Percentiles rank a stretch among this genome's conserved stretches.
These are phyloP conservation scores for Tricholauxania praeusta DNA, from an alignment of 2,888 invertebrate genomes.

Conservation along the genomic window DNA sequence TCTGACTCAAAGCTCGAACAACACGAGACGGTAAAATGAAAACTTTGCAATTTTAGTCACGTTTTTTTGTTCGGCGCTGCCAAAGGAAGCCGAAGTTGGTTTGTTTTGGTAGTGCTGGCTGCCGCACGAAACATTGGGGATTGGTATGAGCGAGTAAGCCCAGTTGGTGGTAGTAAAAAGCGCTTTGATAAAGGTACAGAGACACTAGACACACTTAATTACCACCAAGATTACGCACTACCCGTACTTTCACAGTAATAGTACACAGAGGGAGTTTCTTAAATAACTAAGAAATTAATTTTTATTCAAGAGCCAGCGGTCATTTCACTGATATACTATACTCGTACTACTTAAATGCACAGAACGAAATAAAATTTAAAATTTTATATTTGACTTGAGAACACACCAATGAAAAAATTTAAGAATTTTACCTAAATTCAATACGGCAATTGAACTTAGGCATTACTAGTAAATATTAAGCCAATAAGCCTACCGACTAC, in stretches of 20 bases:
- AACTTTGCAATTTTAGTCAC: slow-evolving; percentile 52
- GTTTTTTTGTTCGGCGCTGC: slow-evolving; percentile 46
- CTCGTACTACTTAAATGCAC: too few relatives aligned
- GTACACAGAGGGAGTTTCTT: not conserved
- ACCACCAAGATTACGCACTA: slow-evolving; percentile 45
- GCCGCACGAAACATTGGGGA: too few relatives aligned
- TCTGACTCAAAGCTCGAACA: not conserved
- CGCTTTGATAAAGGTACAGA: slow-evolving; percentile 12
- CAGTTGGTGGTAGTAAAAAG: not conserved
- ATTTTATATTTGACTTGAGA: too few relatives aligned
- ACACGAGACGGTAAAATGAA: slow-evolving; percentile 21
- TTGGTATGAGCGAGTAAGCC: not conserved
- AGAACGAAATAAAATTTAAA: too few relatives aligned
- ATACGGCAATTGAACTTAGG: too few relatives aligned
- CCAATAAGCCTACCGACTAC: too few relatives aligned
- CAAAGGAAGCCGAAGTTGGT: slow-evolving; percentile 26
- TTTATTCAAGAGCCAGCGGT: too few relatives aligned
- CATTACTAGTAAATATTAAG: too few relatives aligned
- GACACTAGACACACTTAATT: slow-evolving; percentile 52
- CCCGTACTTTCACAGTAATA: not conserved
- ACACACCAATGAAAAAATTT: too few relatives aligned
- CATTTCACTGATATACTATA: too few relatives aligned
- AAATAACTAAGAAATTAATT: too few relatives aligned
- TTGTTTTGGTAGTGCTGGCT: slow-evolving; percentile 1
- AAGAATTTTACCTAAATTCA: too few relatives aligned